Conservation (phyloP, 2,888 invertebrate species). For the Nymphalis urticae region DNA sequence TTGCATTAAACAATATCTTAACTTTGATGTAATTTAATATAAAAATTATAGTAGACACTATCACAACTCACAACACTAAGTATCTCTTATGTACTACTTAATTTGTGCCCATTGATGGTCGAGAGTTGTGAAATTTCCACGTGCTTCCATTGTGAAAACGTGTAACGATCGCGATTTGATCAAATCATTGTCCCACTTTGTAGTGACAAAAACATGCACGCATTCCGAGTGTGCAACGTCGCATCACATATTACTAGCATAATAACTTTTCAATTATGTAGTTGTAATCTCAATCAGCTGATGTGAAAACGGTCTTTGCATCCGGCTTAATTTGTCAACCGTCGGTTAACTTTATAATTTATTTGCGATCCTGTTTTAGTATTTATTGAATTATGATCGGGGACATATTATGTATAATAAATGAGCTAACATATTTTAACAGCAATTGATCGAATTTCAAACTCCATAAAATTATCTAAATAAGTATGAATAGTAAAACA, state of each 20-base stretch:
- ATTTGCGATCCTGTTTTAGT: not conserved
- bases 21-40: no score
- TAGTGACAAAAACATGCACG: constrained; percentile 37
- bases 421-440: no score
- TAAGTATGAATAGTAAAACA: no score
- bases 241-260: constrained; percentile 29
- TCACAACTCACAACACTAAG: not conserved
- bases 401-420: no score
- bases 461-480: no score
- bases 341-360: not conserved
- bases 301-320: constrained; percentile 34
- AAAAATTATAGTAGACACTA: no score
- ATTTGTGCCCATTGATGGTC: not conserved
- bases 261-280: constrained; percentile 35
- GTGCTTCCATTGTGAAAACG: constrained; percentile 29
- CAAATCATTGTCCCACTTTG: constrained; percentile 39
- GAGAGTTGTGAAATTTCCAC: constrained; percentile 23
- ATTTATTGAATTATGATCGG: not conserved
- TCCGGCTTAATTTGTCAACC: constrained; percentile 26
- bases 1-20: no score
- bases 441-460: no score
- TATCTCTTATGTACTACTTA: not conserved
- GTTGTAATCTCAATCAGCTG: constrained; percentile 36
- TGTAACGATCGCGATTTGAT: constrained; percentile 32
- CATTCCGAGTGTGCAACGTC: constrained; percentile 39